Evolutionary conservation across 2,888 invertebrate genomes (phyloP).

Genomic region (Amorpha juglandis): DNA sequence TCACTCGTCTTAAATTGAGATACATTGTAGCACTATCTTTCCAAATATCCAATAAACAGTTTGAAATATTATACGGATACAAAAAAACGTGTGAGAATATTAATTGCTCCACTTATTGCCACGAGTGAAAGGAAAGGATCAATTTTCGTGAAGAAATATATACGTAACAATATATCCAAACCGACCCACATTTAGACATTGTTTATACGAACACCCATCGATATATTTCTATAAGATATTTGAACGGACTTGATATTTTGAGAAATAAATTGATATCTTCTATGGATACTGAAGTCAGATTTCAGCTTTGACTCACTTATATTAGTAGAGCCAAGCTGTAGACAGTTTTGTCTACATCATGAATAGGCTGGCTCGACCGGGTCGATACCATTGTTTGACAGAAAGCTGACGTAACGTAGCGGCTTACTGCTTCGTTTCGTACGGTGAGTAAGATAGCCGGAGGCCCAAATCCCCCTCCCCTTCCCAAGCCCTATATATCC

Average conservation of each 20-base stretch:
- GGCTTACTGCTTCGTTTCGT: too few relatives aligned
- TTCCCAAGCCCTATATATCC: too few relatives aligned
- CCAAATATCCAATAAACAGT: not conserved
- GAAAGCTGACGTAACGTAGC: too few relatives aligned
- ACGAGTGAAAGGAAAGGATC: constrained; percentile 9
- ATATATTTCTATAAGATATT: not conserved
- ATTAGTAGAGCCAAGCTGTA: too few relatives aligned
- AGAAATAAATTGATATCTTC: not conserved
- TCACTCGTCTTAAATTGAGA: too few relatives aligned
- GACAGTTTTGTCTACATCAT: too few relatives aligned
- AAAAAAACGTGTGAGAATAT: constrained; percentile 1
- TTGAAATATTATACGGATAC: constrained; percentile 4
- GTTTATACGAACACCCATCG: not conserved
- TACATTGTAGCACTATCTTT: not conserved
- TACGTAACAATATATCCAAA: constrained; percentile 37
- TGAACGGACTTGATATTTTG: not conserved
- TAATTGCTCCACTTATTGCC: constrained; percentile 18
- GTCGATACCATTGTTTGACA: too few relatives aligned
- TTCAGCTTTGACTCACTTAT: not conserved
- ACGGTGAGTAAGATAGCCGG: too few relatives aligned
- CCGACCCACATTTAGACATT: constrained; percentile 2
- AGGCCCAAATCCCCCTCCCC: too few relatives aligned
- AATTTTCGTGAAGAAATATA: constrained; percentile 23
- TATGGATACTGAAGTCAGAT: not conserved
- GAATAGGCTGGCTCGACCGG: too few relatives aligned